Base-by-base conservation (phyloP, 2,888 invertebrate genomes). In the Acronicta psi region DNA sequence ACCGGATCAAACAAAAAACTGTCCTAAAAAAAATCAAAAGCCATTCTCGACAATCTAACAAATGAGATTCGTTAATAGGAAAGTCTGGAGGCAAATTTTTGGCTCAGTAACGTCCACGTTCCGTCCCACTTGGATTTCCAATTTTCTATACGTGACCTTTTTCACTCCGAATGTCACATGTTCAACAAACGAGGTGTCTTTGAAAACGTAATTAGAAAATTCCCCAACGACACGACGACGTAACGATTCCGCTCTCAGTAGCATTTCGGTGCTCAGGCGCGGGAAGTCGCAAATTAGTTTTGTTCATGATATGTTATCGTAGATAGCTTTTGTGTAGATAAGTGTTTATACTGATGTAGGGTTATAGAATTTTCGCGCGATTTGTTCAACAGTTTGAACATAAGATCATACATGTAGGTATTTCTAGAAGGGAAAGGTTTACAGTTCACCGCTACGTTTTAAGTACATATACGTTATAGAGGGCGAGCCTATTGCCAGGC, bases 121-220 rank as follows among this genome's bases (percentile, higher is more conserved):
- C 58, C 49, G 61, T 70, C 54, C 62, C 69, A 71, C 73, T 68
- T 53, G 77, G 73, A 80, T 87, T 89, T 87, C 91, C 91, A 92
- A 93, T 92, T 91, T 91, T 88, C 88, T 87, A 87, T 86, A 91
- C 89, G 93, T 92, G 92, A 94, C 93, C 94, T 91, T 92, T 93
- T 91, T 89, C 90, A 88, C 82, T 75, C 85, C 84, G 83, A 82
- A 84, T 86, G 92, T 93, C 92, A 92, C 93, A 92, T 91, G 89
- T 85, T 90, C 90, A 83, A 88, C 90, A 88, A 91, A 91, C 92
- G 93, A 94, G 92, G 90, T 92, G 92, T 93, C 93, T 93, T 93
- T 93, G 92, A 91, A 91, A 91, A 90, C 91, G 93, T 93, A 93
- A 94, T 94, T 94, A 93, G 93, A 92, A 93, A 94, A 93, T 93